Evolutionary conservation across 2,888 invertebrate species (phyloP), one percentile per base, ranked within the genome.

Genomic region (Acleris emargana): DNA sequence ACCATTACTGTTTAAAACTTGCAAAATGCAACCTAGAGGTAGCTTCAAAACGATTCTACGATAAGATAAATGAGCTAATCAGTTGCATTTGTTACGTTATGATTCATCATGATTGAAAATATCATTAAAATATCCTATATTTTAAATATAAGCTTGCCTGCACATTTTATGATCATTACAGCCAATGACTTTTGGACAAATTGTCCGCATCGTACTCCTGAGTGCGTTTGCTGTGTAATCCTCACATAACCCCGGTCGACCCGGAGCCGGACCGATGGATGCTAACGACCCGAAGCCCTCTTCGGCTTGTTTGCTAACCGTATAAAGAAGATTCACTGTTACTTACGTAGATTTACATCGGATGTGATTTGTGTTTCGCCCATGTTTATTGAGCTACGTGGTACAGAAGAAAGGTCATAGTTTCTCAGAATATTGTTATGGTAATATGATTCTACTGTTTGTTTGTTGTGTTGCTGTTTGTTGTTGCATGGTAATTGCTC

Each of bases 221-320:
- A 55, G 60, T 60, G 64, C 55, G 60, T 61, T 50, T 51, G 60
- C 55, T 51, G 54, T 59, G 77, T 78, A 80, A 73, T 75, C 75
- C 72, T 72, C 59, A 53, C 54, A 59, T 64, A 59, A 59, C 54
- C 54, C 67, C 71, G 74, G 74, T 72, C 72, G 73, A 74, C 72
- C 71, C 70, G 73, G 74, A 72, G 73, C 77, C 74, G 69, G 71
- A 68, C 71, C 73, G 70, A 78, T 81, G 77, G 81, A 83, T 81
- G 78, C 77, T 80, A 82, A 86, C 76, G 80, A 80, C 73, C 70
- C 60, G 66, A 69, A 64, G 57, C 70, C 69, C 62, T 68, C 64
- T 68, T 70, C 67, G 68, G 67, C 60, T 67, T 68, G 70, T 68
- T 67, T 57, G 61, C 58, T 64, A 66, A 67, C 68, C 68, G 51